Evolutionary conservation across 2,113 vertebrate species (phyloP), one percentile per base, ranked within the genome.

Genomic region (Puma concolor): DNA sequence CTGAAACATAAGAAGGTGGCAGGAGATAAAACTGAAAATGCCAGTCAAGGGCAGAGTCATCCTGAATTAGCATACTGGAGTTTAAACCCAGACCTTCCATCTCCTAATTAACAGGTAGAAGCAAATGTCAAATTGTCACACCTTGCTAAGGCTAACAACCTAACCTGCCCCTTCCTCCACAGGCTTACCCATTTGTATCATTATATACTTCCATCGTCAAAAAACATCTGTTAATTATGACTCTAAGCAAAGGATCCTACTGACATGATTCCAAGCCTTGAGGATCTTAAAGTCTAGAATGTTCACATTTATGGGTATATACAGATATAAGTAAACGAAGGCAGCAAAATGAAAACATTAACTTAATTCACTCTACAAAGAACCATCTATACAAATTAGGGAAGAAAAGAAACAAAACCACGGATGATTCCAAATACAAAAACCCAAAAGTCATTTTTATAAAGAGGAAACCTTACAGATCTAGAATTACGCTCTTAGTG

Each of bases 141-240:
- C 27, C 33, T 66, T 77, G 25, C 36, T 88, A 92, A 89, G 52
- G 41, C 38, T 74, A 31, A 41, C 69, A 80, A 91, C 44, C 88
- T 95, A 66, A 84, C 25, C 38, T 80, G 89, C 14, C n/a, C 38
- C 16, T 77, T 41, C 23, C 48, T 41, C 76, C 31, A 29, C 29
- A 69, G 33, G 36, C 48, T 69, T 71, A 29, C 44, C 29, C 85
- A 27, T 36, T 27, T 94, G 63, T 31, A 41, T 71, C 71, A 88
- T 60, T 88, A 92, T 25, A 36, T 54, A 81, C 36, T 71, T 76
- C 52, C 66, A 92, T 88, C 79, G 82, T 60, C 21, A 77, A 57
- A 93, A 94, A 95, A 50, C n/a, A 82, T 69, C 82, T 86, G 11
- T 82, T 86, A 93, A 76, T 69, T 92, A 95, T 27, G 92, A 82